phyloP scores from a whole-genome alignment of 1,140 invertebrate genomes.

The Anadara kagoshimensis region DNA sequence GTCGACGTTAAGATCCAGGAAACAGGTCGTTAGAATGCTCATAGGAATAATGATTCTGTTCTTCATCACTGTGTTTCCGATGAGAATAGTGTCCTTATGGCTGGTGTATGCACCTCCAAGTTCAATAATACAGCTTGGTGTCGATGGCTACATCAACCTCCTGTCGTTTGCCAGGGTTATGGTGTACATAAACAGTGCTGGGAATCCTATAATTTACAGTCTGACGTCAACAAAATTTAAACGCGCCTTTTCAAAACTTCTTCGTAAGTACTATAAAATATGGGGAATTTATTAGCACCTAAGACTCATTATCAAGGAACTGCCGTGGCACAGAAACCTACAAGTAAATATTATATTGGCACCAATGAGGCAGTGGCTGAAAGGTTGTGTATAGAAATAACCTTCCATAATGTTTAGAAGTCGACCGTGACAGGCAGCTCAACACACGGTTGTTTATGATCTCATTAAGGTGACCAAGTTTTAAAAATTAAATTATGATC shows the following conservation, averaged over 20 bases:
- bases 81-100: conserved; percentile 85
- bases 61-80: conserved; percentile 91
- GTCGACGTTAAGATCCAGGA: conserved; percentile 31
- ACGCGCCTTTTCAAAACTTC: conserved; percentile 44
- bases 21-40: conserved; percentile 87
- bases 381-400: no score
- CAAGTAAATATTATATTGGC: no score
- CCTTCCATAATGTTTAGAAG: no score
- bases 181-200: conserved; percentile 65
- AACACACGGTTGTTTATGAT: no score
- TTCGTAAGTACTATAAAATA: no score
- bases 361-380: no score
- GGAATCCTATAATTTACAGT: conserved; percentile 69
- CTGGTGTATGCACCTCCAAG: conserved; percentile 79
- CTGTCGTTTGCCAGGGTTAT: conserved; percentile 83
- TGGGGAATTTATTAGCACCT: no score
- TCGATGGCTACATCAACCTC: conserved; percentile 88
- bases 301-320: no score
- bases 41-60: conserved; percentile 92
- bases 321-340: no score
- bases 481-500: no score
- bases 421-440: no score
- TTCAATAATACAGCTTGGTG: conserved; percentile 80
- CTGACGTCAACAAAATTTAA: conserved; percentile 66
- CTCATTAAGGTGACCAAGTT: no score